Percentiles rank a stretch among this genome's conserved stretches.
These are phyloP conservation scores for Platynereis dumerilii DNA, from an alignment of 2,888 invertebrate species.

Conservation along the genomic window DNA sequence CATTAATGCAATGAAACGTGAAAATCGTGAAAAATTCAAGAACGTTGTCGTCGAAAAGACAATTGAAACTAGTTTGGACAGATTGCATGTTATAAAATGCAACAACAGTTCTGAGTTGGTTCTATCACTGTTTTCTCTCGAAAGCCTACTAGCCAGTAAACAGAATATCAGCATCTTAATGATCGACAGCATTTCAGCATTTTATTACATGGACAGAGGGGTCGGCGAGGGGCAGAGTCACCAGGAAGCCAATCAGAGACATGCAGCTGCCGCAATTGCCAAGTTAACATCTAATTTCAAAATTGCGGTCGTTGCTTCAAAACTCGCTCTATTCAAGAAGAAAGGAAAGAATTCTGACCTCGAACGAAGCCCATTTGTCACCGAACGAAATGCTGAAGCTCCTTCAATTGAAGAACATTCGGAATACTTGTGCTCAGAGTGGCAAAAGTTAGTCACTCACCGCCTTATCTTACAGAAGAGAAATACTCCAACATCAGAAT, in stretches of 20 bases:
- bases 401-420: neutral
- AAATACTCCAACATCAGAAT: no score
- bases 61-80: slow-evolving; percentile 1
- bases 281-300: neutral
- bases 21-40: neutral
- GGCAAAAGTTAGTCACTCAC: neutral
- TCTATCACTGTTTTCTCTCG: neutral
- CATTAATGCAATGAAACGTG: neutral
- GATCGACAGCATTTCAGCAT: neutral
- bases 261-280: neutral
- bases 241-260: slow-evolving; percentile 3
- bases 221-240: neutral
- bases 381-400: no score
- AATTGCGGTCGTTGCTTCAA: neutral
- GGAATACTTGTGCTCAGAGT: neutral
- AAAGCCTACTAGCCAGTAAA: neutral
- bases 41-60: neutral
- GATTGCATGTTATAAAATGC: slow-evolving; percentile 1
- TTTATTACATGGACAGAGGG: neutral
- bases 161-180: neutral
- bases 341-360: neutral
- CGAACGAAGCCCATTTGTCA: neutral
- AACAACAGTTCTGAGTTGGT: neutral
- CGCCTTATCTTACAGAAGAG: neutral
- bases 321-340: neutral